Evolutionary conservation across 2,113 vertebrate genomes (phyloP).

Genomic region (Onychorhynchus coronatus): DNA sequence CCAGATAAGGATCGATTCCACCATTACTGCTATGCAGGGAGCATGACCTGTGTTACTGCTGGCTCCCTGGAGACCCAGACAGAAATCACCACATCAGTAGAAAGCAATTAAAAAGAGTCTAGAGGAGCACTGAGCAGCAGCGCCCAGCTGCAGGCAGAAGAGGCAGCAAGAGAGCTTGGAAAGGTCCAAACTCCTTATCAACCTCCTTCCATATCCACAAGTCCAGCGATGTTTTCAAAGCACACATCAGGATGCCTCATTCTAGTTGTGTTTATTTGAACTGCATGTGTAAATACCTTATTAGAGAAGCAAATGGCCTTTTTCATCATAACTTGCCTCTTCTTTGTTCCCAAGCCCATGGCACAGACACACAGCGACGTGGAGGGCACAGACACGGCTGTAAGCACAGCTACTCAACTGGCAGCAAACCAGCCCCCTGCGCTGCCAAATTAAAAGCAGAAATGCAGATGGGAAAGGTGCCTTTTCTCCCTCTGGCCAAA

Average conservation of each 20-base stretch:
- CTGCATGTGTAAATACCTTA: not conserved
- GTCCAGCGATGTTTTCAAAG: not conserved
- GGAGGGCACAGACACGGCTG: rapidly evolving
- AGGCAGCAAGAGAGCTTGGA: not conserved
- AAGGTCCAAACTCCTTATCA: not conserved
- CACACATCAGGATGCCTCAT: rapidly evolving
- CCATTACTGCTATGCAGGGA: not conserved
- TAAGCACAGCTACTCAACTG: not conserved
- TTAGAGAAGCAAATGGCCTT: not conserved
- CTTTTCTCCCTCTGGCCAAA: not conserved
- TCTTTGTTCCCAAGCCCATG: not conserved
- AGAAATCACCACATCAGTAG: not conserved
- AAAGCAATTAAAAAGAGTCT: not conserved
- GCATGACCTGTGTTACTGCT: not conserved
- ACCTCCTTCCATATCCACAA: not conserved
- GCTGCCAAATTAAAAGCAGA: not conserved
- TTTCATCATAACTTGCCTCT: not conserved
- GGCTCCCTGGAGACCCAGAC: not conserved
- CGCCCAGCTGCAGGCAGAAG: not conserved
- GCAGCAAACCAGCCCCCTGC: not conserved
- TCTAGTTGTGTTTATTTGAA: not conserved
- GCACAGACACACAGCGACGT: rapidly evolving
- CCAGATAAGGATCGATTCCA: not conserved
- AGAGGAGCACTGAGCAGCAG: not conserved
- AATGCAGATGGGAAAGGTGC: not conserved